Evolutionary conservation across 2,888 invertebrate genomes (phyloP), one percentile per base, ranked within the genome.

Genomic region (Cartodere bifasciata): DNA sequence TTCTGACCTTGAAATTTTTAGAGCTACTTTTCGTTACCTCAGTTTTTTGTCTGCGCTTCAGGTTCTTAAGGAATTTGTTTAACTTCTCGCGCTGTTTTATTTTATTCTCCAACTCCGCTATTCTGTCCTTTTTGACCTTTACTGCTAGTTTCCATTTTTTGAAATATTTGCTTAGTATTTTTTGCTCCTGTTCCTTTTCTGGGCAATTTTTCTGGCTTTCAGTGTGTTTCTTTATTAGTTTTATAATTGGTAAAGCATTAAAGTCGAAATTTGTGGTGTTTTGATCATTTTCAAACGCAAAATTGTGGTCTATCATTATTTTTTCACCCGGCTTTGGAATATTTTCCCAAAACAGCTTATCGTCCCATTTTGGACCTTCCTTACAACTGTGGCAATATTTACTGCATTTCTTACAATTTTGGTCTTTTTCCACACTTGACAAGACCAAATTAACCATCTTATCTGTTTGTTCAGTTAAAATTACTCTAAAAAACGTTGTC

Each of bases 31-130:
- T 23, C 35, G 22, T 13, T 17, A 12, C n/a, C n/a, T n/a, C 16
- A 4, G 21, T 23, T 24, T 23, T 23, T 23, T 23, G 21, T 21
- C 28, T 17, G 16, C 39, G 44, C 39, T 47, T 43, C n/a, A 52
- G n/a, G 11, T 36, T 41, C 23, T 46, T 37, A 10, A 55, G 39
- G 16, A 55, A 51, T n/a, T 37, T 32, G 12, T 52, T 46, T 11
- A 55, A 41, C 40, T 54, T 53, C 34, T 45, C 38, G 17, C 41
- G 40, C 30, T 44, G 40, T 11, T 42, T 34, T 24, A 36, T 11
- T 33, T 40, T 36, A 4, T 26, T 28, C 23, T 38, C 29, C 5
- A 30, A 16, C 10, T 29, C 20, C 29, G 34, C 28, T 2, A n/a
- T 23, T 28, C 35, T 36, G 16, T 43, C 37, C 22, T 41, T 42